phyloP scores from a whole-genome alignment of 2,888 invertebrate genomes.

The Hypercompe scribonia region DNA sequence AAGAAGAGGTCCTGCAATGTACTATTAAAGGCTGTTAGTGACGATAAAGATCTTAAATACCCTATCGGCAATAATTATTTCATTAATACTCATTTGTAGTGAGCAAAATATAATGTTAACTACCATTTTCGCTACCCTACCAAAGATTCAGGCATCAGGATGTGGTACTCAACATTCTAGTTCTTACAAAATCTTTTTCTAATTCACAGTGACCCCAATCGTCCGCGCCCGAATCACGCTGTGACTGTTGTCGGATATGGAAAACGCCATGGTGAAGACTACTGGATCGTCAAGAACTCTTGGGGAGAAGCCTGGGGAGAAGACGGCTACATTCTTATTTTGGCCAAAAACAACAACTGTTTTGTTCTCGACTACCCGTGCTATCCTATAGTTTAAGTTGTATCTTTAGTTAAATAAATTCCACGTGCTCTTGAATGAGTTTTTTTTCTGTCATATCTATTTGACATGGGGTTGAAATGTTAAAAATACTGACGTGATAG shows the following conservation, averaged over 20 bases:
- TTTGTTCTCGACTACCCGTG: conserved; percentile 52
- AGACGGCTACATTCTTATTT: conserved; percentile 60
- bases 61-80: no score
- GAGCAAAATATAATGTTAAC: no score
- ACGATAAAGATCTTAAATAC: no score
- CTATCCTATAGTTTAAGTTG: conserved; percentile 45
- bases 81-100: no score
- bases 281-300: conserved; percentile 70
- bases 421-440: conserved; percentile 47
- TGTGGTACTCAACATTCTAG: not conserved
- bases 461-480: not conserved
- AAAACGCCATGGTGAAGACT: conserved; percentile 50
- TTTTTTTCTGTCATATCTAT: not conserved
- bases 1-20: no score
- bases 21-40: no score
- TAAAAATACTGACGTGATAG: not conserved
- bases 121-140: no score
- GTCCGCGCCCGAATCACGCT: conserved; percentile 49
- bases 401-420: conserved; percentile 43
- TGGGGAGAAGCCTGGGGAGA: conserved; percentile 65
- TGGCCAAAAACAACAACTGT: conserved; percentile 58
- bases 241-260: conserved; percentile 67
- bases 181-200: not conserved
- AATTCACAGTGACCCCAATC: not conserved
- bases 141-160: not conserved